Evolutionary conservation across 2,113 vertebrate genomes (phyloP).

Genomic region (Vulpes lagopus): DNA sequence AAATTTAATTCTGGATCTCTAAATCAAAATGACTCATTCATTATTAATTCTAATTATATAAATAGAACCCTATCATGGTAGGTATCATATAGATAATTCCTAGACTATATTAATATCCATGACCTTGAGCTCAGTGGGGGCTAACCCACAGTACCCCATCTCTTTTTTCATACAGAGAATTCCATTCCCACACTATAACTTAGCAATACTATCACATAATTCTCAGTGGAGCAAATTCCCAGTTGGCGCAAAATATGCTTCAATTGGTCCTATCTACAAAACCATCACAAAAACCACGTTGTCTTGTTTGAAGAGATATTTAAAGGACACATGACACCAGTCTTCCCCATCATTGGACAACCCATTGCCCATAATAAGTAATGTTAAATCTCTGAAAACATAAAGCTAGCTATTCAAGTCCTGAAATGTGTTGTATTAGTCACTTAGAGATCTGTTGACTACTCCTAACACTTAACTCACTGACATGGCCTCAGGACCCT

Average conservation of each 20-base stretch:
- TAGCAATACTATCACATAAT: neutral
- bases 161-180: neutral
- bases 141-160: neutral
- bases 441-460: neutral
- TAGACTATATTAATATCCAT: neutral
- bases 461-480: neutral
- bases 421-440: constrained; percentile 44
- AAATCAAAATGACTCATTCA: constrained; percentile 56
- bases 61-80: neutral
- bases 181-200: neutral
- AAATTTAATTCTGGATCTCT: constrained; percentile 56
- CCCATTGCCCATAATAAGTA: neutral
- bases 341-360: neutral
- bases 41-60: constrained; percentile 33
- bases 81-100: neutral
- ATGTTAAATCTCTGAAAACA: constrained; percentile 31
- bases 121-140: neutral
- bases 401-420: constrained; percentile 22
- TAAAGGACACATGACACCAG: neutral
- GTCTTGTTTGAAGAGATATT: constrained; percentile 40
- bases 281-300: neutral
- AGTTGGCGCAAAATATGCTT: neutral
- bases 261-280: neutral
- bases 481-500: neutral
- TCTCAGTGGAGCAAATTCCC: too few relatives aligned